Evolutionary conservation across 2,888 invertebrate genomes (phyloP).

Genomic region (Phyto melanocephala): DNA sequence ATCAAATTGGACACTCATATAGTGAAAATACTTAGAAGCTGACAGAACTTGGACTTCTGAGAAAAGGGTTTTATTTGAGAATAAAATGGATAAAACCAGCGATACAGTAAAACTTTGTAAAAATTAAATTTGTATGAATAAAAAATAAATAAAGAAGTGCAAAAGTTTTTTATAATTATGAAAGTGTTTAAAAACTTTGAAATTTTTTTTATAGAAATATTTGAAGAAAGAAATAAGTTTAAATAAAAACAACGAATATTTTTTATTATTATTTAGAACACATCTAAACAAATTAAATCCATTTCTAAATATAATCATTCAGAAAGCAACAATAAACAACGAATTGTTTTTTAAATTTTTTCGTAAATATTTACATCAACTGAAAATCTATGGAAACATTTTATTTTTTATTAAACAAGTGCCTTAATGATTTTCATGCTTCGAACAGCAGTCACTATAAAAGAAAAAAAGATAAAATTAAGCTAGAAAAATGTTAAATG

Average conservation of each 20-base stretch:
- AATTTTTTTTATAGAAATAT: slow-evolving; percentile 46
- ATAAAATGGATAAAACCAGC: not conserved
- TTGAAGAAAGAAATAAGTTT: slow-evolving; percentile 39
- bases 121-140: not conserved
- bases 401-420: slow-evolving; percentile 33
- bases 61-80: not conserved
- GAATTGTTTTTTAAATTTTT: too few species aligned
- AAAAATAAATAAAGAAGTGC: not conserved
- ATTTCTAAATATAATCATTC: slow-evolving; percentile 22
- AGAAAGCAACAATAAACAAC: slow-evolving; percentile 44
- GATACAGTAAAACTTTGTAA: not conserved
- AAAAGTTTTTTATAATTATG: slow-evolving; percentile 16
- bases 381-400: slow-evolving; percentile 46
- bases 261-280: slow-evolving; percentile 19
- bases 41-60: not conserved
- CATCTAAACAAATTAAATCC: slow-evolving; percentile 25
- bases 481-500: slow-evolving; percentile 20
- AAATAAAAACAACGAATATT: slow-evolving; percentile 54
- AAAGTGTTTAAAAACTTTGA: slow-evolving; percentile 17
- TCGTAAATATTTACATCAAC: not conserved
- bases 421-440: slow-evolving; percentile 39
- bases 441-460: not conserved
- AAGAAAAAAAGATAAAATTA: not conserved
- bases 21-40: slow-evolving; percentile 13
- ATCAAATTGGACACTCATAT: slow-evolving; percentile 15